Evolutionary conservation across 1,140 invertebrate species (phyloP).

Genomic region (Eriosoma lanigerum): DNA sequence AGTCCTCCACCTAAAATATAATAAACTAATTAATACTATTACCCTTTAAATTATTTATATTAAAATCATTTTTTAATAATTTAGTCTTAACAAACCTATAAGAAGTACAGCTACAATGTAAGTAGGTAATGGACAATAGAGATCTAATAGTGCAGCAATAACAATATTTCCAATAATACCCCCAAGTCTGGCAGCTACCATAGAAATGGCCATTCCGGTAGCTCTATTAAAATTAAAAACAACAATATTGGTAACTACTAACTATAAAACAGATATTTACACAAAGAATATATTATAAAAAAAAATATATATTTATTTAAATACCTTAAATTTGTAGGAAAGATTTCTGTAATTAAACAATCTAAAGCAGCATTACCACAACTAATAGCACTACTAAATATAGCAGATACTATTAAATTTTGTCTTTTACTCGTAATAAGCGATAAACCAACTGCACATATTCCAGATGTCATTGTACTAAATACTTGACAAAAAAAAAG

Average conservation of each 20-base stretch:
- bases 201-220: constrained; percentile 81
- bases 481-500: constrained; percentile 65
- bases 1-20: constrained; percentile 69
- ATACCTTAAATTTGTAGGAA: constrained; percentile 79
- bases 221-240: constrained; percentile 62
- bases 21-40: not conserved
- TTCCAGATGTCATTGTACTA: constrained; percentile 80
- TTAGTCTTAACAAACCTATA: constrained; percentile 63
- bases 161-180: constrained; percentile 86
- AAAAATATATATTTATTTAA: not conserved
- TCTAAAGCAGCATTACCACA: constrained; percentile 85
- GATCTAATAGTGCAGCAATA: constrained; percentile 77
- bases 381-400: constrained; percentile 84
- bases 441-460: constrained; percentile 81
- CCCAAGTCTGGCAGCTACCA: constrained; percentile 80
- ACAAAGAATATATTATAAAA: not conserved
- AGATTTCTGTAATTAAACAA: constrained; percentile 85
- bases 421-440: constrained; percentile 79
- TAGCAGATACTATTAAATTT: constrained; percentile 78
- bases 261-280: not conserved
- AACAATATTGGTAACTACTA: too few species aligned
- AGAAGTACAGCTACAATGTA: constrained; percentile 80
- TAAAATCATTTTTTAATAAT: constrained; percentile 25
- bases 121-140: constrained; percentile 80
- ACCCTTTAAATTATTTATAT: too few species aligned